phyloP scores from a whole-genome alignment of 2,113 vertebrate genomes.

The Spilogale gracilis region DNA sequence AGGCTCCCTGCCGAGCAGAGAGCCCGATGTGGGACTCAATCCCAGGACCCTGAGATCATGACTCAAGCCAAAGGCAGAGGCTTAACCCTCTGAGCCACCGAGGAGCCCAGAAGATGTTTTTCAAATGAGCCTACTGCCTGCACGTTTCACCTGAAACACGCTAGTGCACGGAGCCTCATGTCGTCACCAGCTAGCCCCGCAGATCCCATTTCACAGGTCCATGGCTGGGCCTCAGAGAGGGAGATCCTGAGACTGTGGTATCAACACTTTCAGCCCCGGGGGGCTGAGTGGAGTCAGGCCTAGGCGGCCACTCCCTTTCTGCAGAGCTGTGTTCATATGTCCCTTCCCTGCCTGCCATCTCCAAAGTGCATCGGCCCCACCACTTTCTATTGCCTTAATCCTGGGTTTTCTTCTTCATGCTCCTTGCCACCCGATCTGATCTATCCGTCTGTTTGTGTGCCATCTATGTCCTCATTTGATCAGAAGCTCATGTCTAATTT shows the following conservation, averaged over 20 bases:
- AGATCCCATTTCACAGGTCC: neutral
- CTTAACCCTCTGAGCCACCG: too few relatives aligned
- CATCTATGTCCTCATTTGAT: neutral
- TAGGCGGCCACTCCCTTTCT: fast-evolving
- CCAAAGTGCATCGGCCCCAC: too few relatives aligned
- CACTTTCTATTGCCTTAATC: neutral
- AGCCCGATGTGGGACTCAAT: too few relatives aligned
- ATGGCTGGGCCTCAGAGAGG: neutral
- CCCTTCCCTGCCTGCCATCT: neutral
- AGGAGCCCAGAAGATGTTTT: neutral
- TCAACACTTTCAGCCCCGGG: neutral
- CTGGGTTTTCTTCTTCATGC: neutral
- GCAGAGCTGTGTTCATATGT: neutral
- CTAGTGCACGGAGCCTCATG: neutral
- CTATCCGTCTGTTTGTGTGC: neutral
- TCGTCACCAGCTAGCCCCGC: neutral
- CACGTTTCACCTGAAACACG: neutral
- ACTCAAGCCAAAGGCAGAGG: too few relatives aligned
- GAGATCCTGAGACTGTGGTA: neutral
- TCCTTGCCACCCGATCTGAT: neutral
- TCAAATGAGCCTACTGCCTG: neutral
- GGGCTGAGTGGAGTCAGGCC: neutral
- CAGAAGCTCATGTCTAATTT: neutral
- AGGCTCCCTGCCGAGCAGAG: too few relatives aligned
- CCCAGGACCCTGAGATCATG: too few relatives aligned